Percentiles rank a stretch among this genome's conserved stretches.
phyloP scores from a whole-genome alignment of 2,113 vertebrate genomes.

The Eupsittula cactorum region DNA sequence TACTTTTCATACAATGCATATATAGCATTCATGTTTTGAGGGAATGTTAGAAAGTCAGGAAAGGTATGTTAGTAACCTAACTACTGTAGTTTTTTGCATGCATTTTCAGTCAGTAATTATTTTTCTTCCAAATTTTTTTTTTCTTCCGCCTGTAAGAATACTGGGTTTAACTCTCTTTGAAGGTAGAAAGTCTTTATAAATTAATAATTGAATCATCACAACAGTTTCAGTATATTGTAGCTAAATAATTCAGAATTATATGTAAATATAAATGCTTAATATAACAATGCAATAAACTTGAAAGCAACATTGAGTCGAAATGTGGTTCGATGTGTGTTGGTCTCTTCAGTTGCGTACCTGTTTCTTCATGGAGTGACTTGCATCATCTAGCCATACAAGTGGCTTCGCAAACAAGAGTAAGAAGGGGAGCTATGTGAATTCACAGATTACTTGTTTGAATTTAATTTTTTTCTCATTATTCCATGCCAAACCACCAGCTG shows the following conservation, averaged over 20 bases:
- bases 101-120: not conserved
- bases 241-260: conserved; percentile 19
- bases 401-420: not conserved
- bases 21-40: not conserved
- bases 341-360: not conserved
- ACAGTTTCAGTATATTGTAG: conserved; percentile 1
- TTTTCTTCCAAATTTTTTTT: conserved; percentile 3
- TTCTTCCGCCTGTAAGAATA: not conserved
- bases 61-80: not conserved
- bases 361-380: not conserved
- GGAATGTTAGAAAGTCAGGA: not conserved
- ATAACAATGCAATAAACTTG: conserved; percentile 9
- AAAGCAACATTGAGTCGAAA: not conserved
- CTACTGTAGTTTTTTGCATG: not conserved
- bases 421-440: not conserved
- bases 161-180: conserved; percentile 3
- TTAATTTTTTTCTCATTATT: not conserved
- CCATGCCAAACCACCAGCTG: not conserved
- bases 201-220: not conserved
- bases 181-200: not conserved
- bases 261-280: conserved; percentile 62
- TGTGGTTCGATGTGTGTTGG: not conserved
- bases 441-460: not conserved
- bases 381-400: not conserved
- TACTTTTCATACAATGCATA: not conserved